Base-by-base conservation (phyloP, 2,797 vertebrate species). In the Onychomys arenicola region DNA sequence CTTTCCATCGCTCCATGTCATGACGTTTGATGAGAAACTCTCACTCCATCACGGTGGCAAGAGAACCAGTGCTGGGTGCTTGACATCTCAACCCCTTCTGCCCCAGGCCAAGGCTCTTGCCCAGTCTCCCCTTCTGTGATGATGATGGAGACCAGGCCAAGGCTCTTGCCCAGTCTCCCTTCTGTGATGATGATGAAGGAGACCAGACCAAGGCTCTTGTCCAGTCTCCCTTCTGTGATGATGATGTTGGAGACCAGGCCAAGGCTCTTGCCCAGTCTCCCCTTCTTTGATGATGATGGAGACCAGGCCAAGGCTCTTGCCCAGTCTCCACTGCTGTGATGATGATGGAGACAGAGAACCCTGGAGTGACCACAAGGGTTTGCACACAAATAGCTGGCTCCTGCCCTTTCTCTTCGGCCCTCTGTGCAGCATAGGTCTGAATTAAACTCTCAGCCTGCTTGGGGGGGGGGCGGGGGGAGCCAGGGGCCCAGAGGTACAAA, bases 401-500 rank as follows among this genome's bases (percentile, higher is more conserved):
- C 25, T 40, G 23, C 16, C n/a, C n/a, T 37, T 57, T n/a, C 2
- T 55, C 23, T 27, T 37, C 71, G 65, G 21, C 21, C n/a, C 5
- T 57, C 52, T 57, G 27, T 59, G 37, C 25, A 57, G 23, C 6
- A 8, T 37, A 59, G 9, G 5, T 40, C 25, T 40, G 25, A 29
- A 16, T 43, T 34, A 57, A 75, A 61, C 19, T 43, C 52, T 76
- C 27, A 57, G 37, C 27, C 37, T 21, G 52, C 10, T 75, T 52
- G 16, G 32, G 16, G 52, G 69, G 16, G 32, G 16, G 52, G n/a
- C n/a, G n/a, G 52, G 32, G 32, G 16, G 27, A 40, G 4, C 16
- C 23, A 14, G 17, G 0, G 3, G 7, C 32, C 13, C 4, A 57
- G 25, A 29, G 69, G 5, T 17, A 98, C 98, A 98, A 97, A 96